phyloP scores from a whole-genome alignment of 23 tunicate species.

The Styela clava region DNA sequence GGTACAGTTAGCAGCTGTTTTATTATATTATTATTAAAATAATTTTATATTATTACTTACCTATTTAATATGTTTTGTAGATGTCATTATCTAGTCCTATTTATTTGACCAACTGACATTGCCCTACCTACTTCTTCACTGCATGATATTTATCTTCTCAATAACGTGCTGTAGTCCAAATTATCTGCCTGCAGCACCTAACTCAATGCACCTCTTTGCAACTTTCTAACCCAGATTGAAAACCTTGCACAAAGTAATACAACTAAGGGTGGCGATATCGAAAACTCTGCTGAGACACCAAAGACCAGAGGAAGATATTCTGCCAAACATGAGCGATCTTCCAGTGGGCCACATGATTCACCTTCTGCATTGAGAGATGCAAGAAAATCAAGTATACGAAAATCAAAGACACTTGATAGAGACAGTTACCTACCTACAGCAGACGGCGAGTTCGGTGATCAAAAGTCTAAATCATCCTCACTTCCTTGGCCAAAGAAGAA shows the following conservation, averaged over 20 bases:
- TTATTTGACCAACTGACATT: no score
- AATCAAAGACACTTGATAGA: conserved; percentile 17
- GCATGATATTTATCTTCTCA: no score
- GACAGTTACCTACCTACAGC: neutral
- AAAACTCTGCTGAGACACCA: neutral
- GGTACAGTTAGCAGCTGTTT: no score
- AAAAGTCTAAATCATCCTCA: conserved; percentile 1
- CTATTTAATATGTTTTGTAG: no score
- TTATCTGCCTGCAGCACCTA: neutral
- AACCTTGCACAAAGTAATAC: neutral
- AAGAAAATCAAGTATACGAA: conserved; percentile 4
- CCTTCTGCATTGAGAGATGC: neutral
- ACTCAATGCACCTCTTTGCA: neutral
- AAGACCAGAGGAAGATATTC: neutral
- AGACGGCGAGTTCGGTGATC: neutral
- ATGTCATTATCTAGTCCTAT: no score
- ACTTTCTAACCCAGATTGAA: neutral
- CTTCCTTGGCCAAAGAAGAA: conserved; percentile 10
- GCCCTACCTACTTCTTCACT: no score
- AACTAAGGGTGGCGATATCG: neutral
- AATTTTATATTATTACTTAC: no score
- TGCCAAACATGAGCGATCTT: neutral
- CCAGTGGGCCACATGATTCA: neutral
- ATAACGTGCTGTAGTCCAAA: no score
- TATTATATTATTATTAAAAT: no score